Base-by-base conservation (phyloP, 2,888 invertebrate genomes). In the Lasioglossum marginatum region DNA sequence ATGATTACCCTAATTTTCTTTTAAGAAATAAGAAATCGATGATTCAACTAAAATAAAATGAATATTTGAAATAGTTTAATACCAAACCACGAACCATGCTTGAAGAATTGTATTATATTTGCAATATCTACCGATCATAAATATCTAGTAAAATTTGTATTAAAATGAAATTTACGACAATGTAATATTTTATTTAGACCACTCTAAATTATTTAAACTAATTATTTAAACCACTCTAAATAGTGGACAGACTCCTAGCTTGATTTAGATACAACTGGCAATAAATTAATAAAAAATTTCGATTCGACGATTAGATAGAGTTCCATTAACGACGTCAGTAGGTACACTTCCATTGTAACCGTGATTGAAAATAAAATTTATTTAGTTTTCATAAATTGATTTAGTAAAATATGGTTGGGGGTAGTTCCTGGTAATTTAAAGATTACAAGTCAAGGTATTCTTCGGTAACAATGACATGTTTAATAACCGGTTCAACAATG, bases 381-480 rank as follows among this genome's bases (percentile, higher is more conserved):
- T 63, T 2, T 19, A 31, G 37, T 34, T 40, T 2, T 2, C 40
- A 12, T 40, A 43, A 14, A 43, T 43, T 43, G 43, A 43, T 43
- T 43, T 43, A 14, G 43, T 43, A 12, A 43, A 43, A 37, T n/a
- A 5, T 19, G 45, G 23, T 63, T 63, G 60, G 37, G 14, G 68
- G 66, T 82, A 45, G 43, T n/a, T n/a, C 19, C 76, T 37, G 52
- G 31, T 19, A 27, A 19, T 31, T 63, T 8, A 87, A 77, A 68
- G 78, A 87, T 63, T 57, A 82, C 66, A 83, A 89, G 86, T 88
- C 88, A 83, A 82, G 79, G 88, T 93, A 93, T 93, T 92, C 91
- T 95, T 95, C 93, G 93, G 94, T 95, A 95, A 95, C 95, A 95
- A 95, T 95, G 94, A 94, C 94, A 94, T 95, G 92, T 95, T 95